Percentiles rank a stretch among this genome's conserved stretches.
These are phyloP conservation scores for Polypterus senegalus DNA, from an alignment of 2,113 vertebrate genomes.

Conservation along the genomic window DNA sequence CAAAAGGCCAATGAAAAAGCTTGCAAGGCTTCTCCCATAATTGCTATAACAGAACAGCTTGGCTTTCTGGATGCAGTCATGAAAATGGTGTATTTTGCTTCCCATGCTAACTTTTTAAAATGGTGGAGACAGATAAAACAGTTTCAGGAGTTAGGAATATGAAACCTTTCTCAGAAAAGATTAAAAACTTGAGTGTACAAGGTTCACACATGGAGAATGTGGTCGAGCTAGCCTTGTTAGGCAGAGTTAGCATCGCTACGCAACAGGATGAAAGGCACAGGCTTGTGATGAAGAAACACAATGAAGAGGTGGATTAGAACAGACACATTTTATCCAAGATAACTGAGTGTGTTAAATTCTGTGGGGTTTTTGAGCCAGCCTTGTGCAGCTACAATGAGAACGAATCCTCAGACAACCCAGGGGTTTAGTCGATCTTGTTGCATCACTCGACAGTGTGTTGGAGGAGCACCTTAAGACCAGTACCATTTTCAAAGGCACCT, in stretches of 20 bases:
- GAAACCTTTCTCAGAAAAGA: not conserved
- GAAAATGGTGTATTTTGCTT: too few relatives aligned
- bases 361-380: conserved; percentile 1
- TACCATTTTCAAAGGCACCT: conserved; percentile 13
- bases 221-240: not conserved
- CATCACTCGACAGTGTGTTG: too few relatives aligned
- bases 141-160: too few relatives aligned
- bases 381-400: not conserved
- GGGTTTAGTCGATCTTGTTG: too few relatives aligned
- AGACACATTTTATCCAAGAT: conserved; percentile 1
- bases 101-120: too few relatives aligned
- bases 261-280: not conserved
- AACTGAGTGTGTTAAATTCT: conserved; percentile 3
- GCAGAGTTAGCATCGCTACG: not conserved
- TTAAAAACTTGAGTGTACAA: not conserved
- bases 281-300: not conserved
- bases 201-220: not conserved
- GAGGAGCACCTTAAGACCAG: not conserved
- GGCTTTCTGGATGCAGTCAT: too few relatives aligned
- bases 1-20: too few relatives aligned
- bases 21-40: too few relatives aligned
- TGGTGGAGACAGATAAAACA: too few relatives aligned
- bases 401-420: not conserved
- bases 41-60: too few relatives aligned
- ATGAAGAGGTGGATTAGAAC: conserved; percentile 2